phyloP scores from a whole-genome alignment of 2,113 vertebrate species.

The Prunella fulvescens region DNA sequence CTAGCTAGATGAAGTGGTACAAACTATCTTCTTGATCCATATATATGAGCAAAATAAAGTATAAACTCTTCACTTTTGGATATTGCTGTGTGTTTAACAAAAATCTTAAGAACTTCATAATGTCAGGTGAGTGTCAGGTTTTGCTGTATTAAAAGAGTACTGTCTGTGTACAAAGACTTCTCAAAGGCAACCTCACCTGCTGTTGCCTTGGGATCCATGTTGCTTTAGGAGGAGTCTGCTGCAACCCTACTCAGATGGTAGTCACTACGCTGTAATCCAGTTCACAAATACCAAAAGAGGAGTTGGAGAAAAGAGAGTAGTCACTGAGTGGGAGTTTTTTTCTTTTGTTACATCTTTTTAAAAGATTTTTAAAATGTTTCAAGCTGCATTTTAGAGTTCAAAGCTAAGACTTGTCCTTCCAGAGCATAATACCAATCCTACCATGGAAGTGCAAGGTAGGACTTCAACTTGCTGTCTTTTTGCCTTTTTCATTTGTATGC shows the following conservation, averaged over 20 bases:
- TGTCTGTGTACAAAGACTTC: neutral
- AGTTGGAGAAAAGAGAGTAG: neutral
- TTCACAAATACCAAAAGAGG: neutral
- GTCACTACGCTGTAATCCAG: neutral
- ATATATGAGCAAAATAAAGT: constrained; percentile 72
- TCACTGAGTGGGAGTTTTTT: neutral
- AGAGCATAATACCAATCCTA: neutral
- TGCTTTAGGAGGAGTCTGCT: neutral
- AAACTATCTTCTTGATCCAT: constrained; percentile 11
- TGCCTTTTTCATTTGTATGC: neutral
- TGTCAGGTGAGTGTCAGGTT: neutral
- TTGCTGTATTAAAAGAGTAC: neutral
- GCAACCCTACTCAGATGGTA: neutral
- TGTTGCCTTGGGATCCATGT: neutral
- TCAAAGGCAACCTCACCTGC: neutral
- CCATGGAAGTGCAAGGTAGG: neutral
- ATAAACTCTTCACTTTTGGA: constrained; percentile 8
- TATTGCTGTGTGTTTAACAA: neutral
- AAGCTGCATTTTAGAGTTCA: neutral
- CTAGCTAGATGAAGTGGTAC: constrained; percentile 28
- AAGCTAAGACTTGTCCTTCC: neutral
- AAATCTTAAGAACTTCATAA: neutral
- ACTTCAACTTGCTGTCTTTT: neutral
- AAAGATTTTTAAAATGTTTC: neutral
- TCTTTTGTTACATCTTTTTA: neutral